Evolutionary conservation across 2,113 vertebrate genomes (phyloP), one percentile per base, ranked within the genome.

Genomic region (Sardina pilchardus): DNA sequence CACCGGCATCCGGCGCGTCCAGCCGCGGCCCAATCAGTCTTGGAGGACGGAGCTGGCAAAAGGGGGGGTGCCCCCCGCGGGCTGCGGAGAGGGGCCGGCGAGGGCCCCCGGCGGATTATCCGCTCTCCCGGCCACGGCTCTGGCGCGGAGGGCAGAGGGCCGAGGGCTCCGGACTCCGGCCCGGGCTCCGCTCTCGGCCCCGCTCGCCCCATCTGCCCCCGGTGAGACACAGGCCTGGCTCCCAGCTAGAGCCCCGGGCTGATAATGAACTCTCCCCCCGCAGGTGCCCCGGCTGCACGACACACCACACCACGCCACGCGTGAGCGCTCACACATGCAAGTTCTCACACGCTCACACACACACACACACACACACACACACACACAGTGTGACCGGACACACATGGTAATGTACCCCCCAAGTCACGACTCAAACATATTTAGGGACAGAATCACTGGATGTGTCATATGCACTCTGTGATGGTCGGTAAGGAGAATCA

Each of bases 51-150:
- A 78, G 71, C 26, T 34, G 71, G 30, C 34, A 12, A n/a, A 63
- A 24, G 26, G 14, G 8, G 63, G 86, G 88, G 84, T 87, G 48
- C 88, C 89, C 90, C 91, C 91, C 88, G 43, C 71, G 71, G 71
- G 34, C 30, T 17, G 71, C 90, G 92, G 91, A 87, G 87, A 86
- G 78, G 88, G 87, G 86, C 78, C 86, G 90, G 86, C 86, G 90
- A 89, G 87, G 89, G 89, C 88, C 91, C 91, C 93, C 94, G 91
- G 93, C 93, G 91, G 91, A 95, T 95, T 90, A 92, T 91, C 91
- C 88, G 89, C 89, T 92, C 89, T 92, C 89, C 90, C 94, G 92
- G 91, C 91, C 90, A 83, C 42, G 87, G 86, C 89, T 84, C 87
- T 90, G 85, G 85, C 83, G 85, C 83, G 53, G 53, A 59, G 53